These are phyloP conservation scores for Cyclophora punctaria DNA, from an alignment of 2,888 invertebrate species.

Conservation along the genomic window DNA sequence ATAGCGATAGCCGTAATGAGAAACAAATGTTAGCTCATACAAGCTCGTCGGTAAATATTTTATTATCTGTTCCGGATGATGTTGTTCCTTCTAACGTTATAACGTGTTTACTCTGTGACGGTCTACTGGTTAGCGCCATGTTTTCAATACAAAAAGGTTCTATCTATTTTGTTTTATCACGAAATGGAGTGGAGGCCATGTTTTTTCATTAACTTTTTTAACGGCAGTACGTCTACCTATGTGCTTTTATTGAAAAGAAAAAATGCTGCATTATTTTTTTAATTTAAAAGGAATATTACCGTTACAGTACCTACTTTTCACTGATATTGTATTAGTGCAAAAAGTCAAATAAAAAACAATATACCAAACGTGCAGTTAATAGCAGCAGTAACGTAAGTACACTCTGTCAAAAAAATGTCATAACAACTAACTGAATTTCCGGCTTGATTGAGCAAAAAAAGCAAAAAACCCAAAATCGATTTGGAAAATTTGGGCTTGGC, in stretches of 20 bases:
- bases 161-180: slow-evolving; percentile 10
- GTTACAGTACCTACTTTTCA: no score
- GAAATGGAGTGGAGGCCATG: neutral
- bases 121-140: slow-evolving; percentile 8
- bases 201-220: slow-evolving; percentile 1
- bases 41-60: slow-evolving; percentile 31
- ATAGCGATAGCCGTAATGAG: slow-evolving; percentile 32
- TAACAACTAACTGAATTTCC: no score
- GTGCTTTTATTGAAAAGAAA: no score
- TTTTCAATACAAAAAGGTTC: slow-evolving; percentile 9
- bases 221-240: no score
- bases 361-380: no score
- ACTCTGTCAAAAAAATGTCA: no score
- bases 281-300: no score
- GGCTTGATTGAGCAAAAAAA: neutral
- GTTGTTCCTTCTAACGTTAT: slow-evolving; percentile 6
- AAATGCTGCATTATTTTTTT: no score
- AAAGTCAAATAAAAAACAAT: no score
- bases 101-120: slow-evolving; percentile 6
- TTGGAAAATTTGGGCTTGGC: slow-evolving; percentile 21
- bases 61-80: slow-evolving; percentile 25
- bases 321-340: no score
- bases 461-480: slow-evolving; percentile 5
- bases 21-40: slow-evolving; percentile 44
- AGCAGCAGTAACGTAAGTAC: no score